phyloP scores from a whole-genome alignment of 1,140 invertebrate species.

The Cecropterus lyciades region DNA sequence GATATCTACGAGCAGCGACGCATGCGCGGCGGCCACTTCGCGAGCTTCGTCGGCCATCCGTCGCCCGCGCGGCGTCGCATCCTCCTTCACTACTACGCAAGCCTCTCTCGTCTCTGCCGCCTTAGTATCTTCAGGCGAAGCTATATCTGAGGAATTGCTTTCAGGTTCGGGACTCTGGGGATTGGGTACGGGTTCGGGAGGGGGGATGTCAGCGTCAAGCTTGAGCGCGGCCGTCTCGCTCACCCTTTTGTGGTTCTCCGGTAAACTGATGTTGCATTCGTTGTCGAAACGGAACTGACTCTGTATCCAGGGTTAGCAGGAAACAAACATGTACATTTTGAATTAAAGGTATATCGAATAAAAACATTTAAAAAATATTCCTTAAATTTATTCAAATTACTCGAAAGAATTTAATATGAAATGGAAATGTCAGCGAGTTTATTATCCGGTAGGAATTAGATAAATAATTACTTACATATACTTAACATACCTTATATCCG shows the following conservation, averaged over 20 bases:
- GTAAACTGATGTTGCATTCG: constrained; percentile 97
- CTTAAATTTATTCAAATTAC: not conserved
- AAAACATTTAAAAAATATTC: not conserved
- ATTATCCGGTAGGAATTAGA: too few species aligned
- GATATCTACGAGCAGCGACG: constrained; percentile 81
- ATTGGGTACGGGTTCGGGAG: constrained; percentile 48
- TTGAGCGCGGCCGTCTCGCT: constrained; percentile 86
- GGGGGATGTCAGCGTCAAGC: constrained; percentile 68
- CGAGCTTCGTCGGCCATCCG: constrained; percentile 73
- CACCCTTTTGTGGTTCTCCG: constrained; percentile 98
- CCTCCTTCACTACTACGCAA: constrained; percentile 76
- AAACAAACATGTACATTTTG: constrained; percentile 57
- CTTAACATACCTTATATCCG: constrained; percentile 97
- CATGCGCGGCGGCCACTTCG: constrained; percentile 80
- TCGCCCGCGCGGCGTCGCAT: constrained; percentile 71
- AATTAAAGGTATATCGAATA: constrained; percentile 3
- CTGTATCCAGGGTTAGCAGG: constrained; percentile 86
- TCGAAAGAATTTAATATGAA: not conserved
- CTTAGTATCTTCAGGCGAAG: constrained; percentile 64
- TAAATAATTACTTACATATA: too few species aligned
- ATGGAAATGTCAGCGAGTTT: too few species aligned
- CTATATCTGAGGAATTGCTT: constrained; percentile 46
- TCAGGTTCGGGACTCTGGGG: constrained; percentile 47
- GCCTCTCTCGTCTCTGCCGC: constrained; percentile 56
- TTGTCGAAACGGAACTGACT: constrained; percentile 99